Evolutionary conservation across 2,797 vertebrate genomes (phyloP).

Genomic region (Bradypus variegatus): DNA sequence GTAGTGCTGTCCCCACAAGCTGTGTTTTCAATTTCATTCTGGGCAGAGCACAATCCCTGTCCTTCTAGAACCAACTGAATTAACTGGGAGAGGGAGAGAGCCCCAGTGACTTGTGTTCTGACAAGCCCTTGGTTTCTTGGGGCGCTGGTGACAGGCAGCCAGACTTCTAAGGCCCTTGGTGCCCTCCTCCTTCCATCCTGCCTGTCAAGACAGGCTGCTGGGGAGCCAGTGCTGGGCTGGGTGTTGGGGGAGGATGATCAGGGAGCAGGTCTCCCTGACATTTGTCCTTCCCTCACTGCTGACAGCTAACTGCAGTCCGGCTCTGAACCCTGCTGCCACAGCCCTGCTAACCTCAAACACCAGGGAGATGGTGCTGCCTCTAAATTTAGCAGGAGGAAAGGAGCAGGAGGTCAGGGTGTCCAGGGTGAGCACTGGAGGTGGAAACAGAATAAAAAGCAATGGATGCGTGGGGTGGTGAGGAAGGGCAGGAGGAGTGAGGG

Average conservation of each 20-base stretch:
- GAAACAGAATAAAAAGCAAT: slow-evolving; percentile 28
- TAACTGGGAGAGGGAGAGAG: slow-evolving; percentile 52
- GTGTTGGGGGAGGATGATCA: not conserved
- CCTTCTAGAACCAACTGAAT: slow-evolving; percentile 54
- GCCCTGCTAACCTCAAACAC: slow-evolving; percentile 54
- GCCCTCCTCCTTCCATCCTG: slow-evolving; percentile 57
- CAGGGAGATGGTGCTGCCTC: slow-evolving; percentile 58
- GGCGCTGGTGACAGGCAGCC: slow-evolving; percentile 61
- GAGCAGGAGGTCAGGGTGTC: slow-evolving; percentile 43
- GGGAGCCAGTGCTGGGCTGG: not conserved
- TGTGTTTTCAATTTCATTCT: not conserved
- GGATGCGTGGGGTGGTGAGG: not conserved
- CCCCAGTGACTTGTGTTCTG: slow-evolving; percentile 61
- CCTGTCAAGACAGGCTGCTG: slow-evolving; percentile 56
- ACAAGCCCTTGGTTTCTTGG: slow-evolving; percentile 61
- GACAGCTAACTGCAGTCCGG: slow-evolving; percentile 46
- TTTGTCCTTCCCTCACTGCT: slow-evolving; percentile 61
- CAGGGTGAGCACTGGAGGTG: slow-evolving; percentile 52
- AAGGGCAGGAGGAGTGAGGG: not conserved
- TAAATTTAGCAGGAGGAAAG: slow-evolving; percentile 62
- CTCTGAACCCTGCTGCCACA: slow-evolving; percentile 47
- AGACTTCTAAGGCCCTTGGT: slow-evolving; percentile 55
- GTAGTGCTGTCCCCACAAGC: not conserved
- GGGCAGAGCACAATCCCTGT: not conserved
- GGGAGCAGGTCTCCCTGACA: slow-evolving; percentile 55